phyloP scores from a whole-genome alignment of 64 coral and sea anemone genomes.

The Dendronephthya gigantea region DNA sequence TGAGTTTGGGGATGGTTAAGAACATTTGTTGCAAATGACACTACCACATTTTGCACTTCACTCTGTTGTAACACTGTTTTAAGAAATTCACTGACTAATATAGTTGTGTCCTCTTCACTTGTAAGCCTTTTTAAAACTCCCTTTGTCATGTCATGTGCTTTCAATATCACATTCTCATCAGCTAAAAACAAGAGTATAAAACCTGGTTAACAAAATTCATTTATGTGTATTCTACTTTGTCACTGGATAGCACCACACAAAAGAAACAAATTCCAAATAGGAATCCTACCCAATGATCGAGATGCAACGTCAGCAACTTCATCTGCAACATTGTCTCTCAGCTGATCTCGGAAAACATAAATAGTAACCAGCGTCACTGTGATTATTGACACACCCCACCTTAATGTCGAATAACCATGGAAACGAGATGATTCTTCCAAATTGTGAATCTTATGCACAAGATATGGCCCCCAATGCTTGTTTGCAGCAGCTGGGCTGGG shows the following conservation, averaged over 20 bases:
- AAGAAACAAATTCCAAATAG: no score
- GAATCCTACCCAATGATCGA: constrained; percentile 65
- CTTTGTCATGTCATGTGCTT: constrained; percentile 88
- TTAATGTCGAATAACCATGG: constrained; percentile 53
- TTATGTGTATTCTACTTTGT: no score
- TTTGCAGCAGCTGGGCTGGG: neutral
- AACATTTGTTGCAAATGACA: neutral
- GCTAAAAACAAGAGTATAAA: constrained; percentile 28
- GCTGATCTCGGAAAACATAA: constrained; percentile 77
- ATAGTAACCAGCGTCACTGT: constrained; percentile 5
- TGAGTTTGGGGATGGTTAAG: neutral
- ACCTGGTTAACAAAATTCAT: neutral
- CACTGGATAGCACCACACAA: no score
- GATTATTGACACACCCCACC: constrained; percentile 56
- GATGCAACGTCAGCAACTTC: constrained; percentile 93
- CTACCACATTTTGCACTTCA: constrained; percentile 43
- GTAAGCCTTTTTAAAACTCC: constrained; percentile 63
- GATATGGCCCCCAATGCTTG: constrained; percentile 4
- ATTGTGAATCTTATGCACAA: constrained; percentile 44
- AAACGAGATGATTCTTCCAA: constrained; percentile 77
- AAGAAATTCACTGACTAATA: constrained; percentile 66
- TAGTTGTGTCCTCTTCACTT: constrained; percentile 65
- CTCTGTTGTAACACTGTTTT: constrained; percentile 60
- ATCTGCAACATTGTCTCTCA: constrained; percentile 84
- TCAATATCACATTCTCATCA: constrained; percentile 88